Evolutionary conservation across 2,113 vertebrate species (phyloP), one percentile per base, ranked within the genome.

Genomic region (Gymnogyps californianus): DNA sequence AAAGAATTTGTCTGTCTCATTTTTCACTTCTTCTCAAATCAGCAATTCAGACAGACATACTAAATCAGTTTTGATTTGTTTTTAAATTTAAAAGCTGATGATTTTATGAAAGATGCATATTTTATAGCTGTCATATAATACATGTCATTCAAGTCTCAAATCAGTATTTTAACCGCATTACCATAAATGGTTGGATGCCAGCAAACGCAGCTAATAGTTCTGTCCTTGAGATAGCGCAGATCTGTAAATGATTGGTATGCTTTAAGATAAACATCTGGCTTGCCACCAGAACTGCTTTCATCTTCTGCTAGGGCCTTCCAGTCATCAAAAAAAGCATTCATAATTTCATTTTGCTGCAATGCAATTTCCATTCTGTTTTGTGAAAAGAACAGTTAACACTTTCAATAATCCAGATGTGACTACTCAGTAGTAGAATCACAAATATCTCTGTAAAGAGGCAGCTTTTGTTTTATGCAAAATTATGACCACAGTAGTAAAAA

Each of bases 181-280:
- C 99, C 99, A 2, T 97, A 94, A 96, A 99, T 97, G 28, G 97
- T 98, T 13, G 99, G 99, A 80, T 99, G 99, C 99, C 99, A 99
- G 28, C 95, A 97, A 67, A 99, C 2, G 1, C 98, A 98, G 97
- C 98, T 99, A 93, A 99, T 98, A 64, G 96, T 98, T 96, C 98
- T 99, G 84, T 98, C 97, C 25, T 97, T 99, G 40, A 98, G 96
- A 87, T 95, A 97, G 21, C 90, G 97, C 20, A 98, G 98, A 90
- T 99, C 98, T 16, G 98, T 98, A 81, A 99, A 99, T 40, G 98
- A 98, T 92, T 98, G 98, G 90, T 98, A 98, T 57, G 98, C 98
- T 97, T 98, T 98, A 87, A 99, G 97, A 87, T 98, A 96, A 20
- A 96, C 97, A 67, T 98, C 98, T 3, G 96, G 90, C 87, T 98